Evolutionary conservation across 1,140 invertebrate species (phyloP), one percentile per base, ranked within the genome.

Genomic region (Penaeus chinensis): DNA sequence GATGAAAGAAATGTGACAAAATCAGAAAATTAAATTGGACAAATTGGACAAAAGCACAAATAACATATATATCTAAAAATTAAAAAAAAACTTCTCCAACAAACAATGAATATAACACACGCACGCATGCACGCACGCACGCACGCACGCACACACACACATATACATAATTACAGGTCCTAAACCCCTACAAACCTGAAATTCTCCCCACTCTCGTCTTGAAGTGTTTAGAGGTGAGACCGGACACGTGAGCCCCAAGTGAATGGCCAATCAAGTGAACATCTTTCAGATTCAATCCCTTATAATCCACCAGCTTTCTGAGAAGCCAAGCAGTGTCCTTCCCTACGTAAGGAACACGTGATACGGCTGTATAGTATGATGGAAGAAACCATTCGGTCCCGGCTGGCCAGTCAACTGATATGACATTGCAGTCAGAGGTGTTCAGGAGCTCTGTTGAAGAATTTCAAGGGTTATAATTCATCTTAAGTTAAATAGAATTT

Each of bases 381-480:
- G 62, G 69, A 1, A 87, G 54, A 18, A 47, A 79, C 84, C 84
- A 86, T 10, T 10, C 18, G 1, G 61, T 32, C 19, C 86, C 86
- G 0, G 86, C 86, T 42, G 86, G 86, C 86, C 86, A 87, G 61
- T 83, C 86, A 8, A 87, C 86, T 18, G 86, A 82, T 20, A 87
- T 82, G n/a, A 87, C 86, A 47, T 87, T 87, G 80, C 79, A 77
- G 69, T 81, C 81, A 0, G 32, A 62, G 1, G 54, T 27, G n/a
- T 42, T 66, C 78, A 81, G 47, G 19, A 87, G 42, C 71, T 81
- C 66, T 81, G 78, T 27, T 8, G 16, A 47, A 20, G 61, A 62
- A 54, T 54, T 54, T 13, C 5, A 13, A 54, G 10, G 10, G 16
- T 54, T 54, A 13, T 11, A 54, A 54, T 54, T 54, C 54, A 54